A percentile compares a stretch with the other conserved stretches of the same genome.
Evolutionary conservation across 2,888 invertebrate species (phyloP).

Genomic region (Panopea generosa): DNA sequence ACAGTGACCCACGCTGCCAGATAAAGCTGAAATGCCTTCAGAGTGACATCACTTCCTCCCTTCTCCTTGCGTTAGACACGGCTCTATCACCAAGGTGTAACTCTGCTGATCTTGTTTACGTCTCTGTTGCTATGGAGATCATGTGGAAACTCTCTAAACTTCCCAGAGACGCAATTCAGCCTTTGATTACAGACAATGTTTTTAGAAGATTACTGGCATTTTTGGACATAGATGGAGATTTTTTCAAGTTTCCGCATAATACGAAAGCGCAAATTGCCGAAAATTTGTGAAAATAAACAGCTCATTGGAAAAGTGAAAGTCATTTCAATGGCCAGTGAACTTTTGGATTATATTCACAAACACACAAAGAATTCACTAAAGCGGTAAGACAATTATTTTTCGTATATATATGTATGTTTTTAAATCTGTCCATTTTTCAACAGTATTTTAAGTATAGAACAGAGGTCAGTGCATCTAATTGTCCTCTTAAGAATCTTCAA

Average conservation of each 20-base stretch:
- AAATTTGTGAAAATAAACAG: constrained; percentile 65
- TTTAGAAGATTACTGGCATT: constrained; percentile 55
- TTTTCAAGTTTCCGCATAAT: constrained; percentile 48
- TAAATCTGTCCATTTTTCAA: no score
- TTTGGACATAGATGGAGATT: constrained; percentile 48
- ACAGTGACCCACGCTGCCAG: constrained; percentile 32
- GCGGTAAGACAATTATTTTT: constrained; percentile 33
- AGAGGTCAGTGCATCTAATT: no score
- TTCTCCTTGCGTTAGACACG: constrained; percentile 54
- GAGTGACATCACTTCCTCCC: constrained; percentile 47
- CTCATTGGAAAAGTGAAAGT: constrained; percentile 63
- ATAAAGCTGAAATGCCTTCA: constrained; percentile 45
- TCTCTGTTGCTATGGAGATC: constrained; percentile 57
- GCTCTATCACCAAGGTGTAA: constrained; percentile 33
- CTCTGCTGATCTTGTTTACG: constrained; percentile 40
- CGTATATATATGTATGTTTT: no score
- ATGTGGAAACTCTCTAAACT: constrained; percentile 62
- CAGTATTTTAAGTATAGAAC: no score
- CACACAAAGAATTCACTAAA: constrained; percentile 49
- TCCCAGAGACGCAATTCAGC: constrained; percentile 47
- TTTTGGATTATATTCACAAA: constrained; percentile 49
- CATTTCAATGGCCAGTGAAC: constrained; percentile 50
- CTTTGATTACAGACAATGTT: constrained; percentile 47
- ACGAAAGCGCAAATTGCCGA: constrained; percentile 10
- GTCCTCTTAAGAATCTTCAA: no score